Percentiles rank a stretch among this genome's conserved stretches.
Conservation (phyloP, 2,797 vertebrate genomes). For the Notolabrus celidotus region DNA sequence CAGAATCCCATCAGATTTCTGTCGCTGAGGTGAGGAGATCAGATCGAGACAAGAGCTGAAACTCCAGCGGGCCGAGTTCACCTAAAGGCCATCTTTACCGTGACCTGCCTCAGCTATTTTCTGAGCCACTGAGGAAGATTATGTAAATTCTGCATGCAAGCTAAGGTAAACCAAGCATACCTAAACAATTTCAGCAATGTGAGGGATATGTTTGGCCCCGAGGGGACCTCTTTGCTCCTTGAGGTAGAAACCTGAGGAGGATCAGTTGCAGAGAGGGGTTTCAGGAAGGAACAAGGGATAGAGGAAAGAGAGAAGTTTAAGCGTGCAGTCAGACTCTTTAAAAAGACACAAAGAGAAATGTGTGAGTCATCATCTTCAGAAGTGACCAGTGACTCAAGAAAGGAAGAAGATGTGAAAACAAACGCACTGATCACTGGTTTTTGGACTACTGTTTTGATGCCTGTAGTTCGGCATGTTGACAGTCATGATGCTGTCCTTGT, state of each 20-base stretch:
- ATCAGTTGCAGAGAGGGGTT: constrained; percentile 6
- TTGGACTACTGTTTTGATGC: too few species aligned
- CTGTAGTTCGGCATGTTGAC: too few species aligned
- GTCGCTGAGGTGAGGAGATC: constrained; percentile 30
- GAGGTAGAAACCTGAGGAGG: constrained; percentile 39
- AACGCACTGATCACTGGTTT: too few species aligned
- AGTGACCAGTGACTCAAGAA: too few species aligned
- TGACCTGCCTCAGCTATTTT: constrained; percentile 55
- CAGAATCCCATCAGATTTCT: constrained; percentile 11
- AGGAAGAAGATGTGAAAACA: too few species aligned
- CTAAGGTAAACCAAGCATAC: constrained; percentile 50
- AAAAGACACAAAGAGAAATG: too few species aligned
- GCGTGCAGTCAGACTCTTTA: too few species aligned
- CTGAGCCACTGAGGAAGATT: constrained; percentile 47
- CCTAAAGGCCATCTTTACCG: constrained; percentile 39
- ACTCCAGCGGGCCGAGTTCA: constrained; percentile 26
- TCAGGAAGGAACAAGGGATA: neutral
- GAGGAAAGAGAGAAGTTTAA: neutral
- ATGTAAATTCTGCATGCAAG: constrained; percentile 46
- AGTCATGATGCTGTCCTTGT: too few species aligned
- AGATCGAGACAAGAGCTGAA: constrained; percentile 8
- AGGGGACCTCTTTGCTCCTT: constrained; percentile 30
- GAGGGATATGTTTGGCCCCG: constrained; percentile 33
- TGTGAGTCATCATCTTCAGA: too few species aligned
- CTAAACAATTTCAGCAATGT: constrained; percentile 44